A percentile compares a stretch with the other conserved stretches of the same genome.
Evolutionary conservation across 1,140 invertebrate species (phyloP).

Genomic region (Cataglyphis hispanica): DNA sequence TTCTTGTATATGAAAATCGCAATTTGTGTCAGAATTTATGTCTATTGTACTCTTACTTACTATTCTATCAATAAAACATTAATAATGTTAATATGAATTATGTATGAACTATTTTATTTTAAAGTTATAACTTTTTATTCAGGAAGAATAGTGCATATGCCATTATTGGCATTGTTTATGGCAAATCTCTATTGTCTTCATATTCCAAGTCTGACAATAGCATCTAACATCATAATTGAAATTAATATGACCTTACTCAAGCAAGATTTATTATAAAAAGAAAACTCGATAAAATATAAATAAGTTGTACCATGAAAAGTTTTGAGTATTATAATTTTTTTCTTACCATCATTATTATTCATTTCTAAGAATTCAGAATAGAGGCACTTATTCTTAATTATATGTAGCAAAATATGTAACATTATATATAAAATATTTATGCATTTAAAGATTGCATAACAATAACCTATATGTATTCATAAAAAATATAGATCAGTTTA

Average conservation of each 20-base stretch:
- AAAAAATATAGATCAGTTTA: slow-evolving; percentile 51
- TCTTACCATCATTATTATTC: slow-evolving; percentile 2
- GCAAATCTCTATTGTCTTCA: not conserved
- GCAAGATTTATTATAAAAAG: not conserved
- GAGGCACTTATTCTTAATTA: not conserved
- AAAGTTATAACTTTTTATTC: not conserved
- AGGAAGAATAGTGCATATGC: slow-evolving; percentile 16
- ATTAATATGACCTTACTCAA: slow-evolving; percentile 20
- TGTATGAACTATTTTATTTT: not conserved
- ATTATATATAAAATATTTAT: slow-evolving; percentile 42
- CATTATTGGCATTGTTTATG: slow-evolving; percentile 8
- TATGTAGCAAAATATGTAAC: slow-evolving; percentile 22
- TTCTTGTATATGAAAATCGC: slow-evolving; percentile 4
- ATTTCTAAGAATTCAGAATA: slow-evolving; percentile 14
- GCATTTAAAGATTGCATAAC: slow-evolving; percentile 11
- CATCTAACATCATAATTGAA: not conserved
- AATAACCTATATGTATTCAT: slow-evolving; percentile 26
- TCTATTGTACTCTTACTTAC: not conserved
- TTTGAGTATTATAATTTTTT: slow-evolving; percentile 11
- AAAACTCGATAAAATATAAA: slow-evolving; percentile 9
- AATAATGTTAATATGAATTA: not conserved
- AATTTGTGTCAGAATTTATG: slow-evolving; percentile 17
- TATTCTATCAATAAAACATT: not conserved
- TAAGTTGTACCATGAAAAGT: not conserved
- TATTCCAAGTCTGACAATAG: not conserved